Conservation (phyloP, 2,797 vertebrate genomes). For the Bradypus variegatus region DNA sequence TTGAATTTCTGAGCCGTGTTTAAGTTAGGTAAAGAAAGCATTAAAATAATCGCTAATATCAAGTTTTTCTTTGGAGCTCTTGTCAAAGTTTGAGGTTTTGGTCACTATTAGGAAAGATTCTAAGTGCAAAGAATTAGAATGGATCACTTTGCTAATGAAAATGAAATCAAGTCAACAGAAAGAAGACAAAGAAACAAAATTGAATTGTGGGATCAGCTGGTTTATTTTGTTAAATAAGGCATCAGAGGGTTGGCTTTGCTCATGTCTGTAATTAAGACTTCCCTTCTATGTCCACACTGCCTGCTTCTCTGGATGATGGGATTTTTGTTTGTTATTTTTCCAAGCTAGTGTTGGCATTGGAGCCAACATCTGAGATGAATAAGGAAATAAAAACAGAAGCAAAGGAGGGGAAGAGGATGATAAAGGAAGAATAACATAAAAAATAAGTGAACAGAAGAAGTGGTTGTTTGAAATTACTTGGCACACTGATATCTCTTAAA, state of each 20-base stretch:
- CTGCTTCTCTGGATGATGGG: background rate
- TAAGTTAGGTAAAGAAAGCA: background rate
- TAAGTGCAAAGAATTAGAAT: background rate
- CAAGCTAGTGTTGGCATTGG: background rate
- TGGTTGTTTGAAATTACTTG: background rate
- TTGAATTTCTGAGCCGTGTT: background rate
- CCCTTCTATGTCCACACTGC: background rate
- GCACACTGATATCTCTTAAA: accelerated
- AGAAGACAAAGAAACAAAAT: background rate
- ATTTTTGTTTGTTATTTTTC: background rate
- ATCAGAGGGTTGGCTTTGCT: slow-evolving; percentile 16
- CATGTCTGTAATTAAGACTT: background rate
- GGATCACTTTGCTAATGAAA: background rate
- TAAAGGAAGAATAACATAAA: background rate
- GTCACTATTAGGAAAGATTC: background rate
- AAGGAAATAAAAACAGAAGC: background rate
- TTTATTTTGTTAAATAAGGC: slow-evolving; percentile 10
- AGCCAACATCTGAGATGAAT: slow-evolving; percentile 2
- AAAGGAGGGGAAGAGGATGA: background rate
- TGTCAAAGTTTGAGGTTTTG: background rate
- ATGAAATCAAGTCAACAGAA: background rate
- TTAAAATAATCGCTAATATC: no score
- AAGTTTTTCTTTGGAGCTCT: background rate
- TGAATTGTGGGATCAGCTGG: background rate
- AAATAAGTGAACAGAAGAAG: background rate